Conservation (phyloP, 2,113 vertebrate species). For the Sapajus apella region DNA sequence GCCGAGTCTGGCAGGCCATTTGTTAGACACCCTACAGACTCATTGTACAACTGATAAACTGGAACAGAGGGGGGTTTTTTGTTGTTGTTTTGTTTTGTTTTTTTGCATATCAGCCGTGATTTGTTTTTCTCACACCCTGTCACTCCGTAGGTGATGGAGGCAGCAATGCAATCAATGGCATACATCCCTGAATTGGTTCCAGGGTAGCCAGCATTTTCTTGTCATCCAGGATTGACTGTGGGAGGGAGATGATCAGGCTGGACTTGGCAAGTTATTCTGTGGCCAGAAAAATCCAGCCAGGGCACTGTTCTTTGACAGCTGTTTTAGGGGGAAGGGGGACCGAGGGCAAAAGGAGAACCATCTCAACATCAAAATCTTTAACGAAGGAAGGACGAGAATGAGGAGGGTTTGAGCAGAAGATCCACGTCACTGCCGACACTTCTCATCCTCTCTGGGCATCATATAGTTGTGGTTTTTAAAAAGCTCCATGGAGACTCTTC, state of each 20-base stretch:
- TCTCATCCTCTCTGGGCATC: neutral
- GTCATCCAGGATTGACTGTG: neutral
- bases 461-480: neutral
- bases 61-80: neutral
- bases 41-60: conserved; percentile 36
- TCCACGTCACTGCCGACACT: neutral
- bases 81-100: too few species aligned
- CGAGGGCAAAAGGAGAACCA: neutral
- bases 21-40: neutral
- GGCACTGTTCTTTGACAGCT: neutral
- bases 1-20: neutral
- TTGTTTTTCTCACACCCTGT: conserved; percentile 23
- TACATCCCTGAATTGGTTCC: neutral
- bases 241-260: neutral
- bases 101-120: neutral
- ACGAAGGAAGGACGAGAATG: neutral
- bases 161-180: conserved; percentile 20
- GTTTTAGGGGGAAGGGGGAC: neutral
- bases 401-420: neutral
- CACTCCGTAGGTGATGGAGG: neutral
- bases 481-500: neutral
- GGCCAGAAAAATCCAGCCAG: neutral
- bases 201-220: neutral
- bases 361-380: neutral
- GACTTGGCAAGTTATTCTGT: neutral